phyloP scores from a whole-genome alignment of 2,113 vertebrate species.

The Pyxicephalus adspersus region DNA sequence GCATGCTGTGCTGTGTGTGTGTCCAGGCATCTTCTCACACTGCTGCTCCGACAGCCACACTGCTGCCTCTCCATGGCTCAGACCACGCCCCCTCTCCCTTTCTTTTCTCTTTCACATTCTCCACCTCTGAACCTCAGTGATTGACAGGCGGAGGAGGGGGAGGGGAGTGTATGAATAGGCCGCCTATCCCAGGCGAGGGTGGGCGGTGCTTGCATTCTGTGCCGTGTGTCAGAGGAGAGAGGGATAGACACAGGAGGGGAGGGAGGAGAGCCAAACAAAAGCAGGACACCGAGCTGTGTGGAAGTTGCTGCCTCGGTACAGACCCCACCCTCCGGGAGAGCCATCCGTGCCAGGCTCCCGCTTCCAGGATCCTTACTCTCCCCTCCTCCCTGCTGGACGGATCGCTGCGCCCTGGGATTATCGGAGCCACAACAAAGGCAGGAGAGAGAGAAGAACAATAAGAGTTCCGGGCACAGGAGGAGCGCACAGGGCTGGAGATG shows the following conservation, averaged over 20 bases:
- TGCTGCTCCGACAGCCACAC: neutral
- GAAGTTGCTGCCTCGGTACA: neutral
- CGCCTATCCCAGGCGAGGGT: neutral
- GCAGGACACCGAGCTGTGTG: conserved; percentile 35
- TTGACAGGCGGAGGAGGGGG: conserved; percentile 44
- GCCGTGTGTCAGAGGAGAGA: conserved; percentile 54
- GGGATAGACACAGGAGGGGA: conserved; percentile 41
- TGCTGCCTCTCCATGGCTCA: conserved; percentile 9
- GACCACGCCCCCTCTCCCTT: neutral
- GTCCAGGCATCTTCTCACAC: too few species aligned
- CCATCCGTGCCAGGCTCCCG: accelerated
- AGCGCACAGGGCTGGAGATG: conserved; percentile 72
- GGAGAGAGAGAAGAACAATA: conserved; percentile 32
- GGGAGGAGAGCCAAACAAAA: conserved; percentile 52
- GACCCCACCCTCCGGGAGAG: neutral
- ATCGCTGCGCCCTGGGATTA: conserved; percentile 48
- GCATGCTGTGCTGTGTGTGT: too few species aligned
- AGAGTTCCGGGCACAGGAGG: conserved; percentile 3
- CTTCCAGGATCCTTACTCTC: too few species aligned
- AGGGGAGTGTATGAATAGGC: conserved; percentile 13
- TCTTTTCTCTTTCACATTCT: conserved; percentile 35
- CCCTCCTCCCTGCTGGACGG: neutral
- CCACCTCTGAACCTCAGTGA: conserved; percentile 52
- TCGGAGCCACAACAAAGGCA: conserved; percentile 52
- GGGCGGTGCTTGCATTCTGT: conserved; percentile 41